Conservation (phyloP, 2,113 vertebrate species). For the Halcyon senegalensis region DNA sequence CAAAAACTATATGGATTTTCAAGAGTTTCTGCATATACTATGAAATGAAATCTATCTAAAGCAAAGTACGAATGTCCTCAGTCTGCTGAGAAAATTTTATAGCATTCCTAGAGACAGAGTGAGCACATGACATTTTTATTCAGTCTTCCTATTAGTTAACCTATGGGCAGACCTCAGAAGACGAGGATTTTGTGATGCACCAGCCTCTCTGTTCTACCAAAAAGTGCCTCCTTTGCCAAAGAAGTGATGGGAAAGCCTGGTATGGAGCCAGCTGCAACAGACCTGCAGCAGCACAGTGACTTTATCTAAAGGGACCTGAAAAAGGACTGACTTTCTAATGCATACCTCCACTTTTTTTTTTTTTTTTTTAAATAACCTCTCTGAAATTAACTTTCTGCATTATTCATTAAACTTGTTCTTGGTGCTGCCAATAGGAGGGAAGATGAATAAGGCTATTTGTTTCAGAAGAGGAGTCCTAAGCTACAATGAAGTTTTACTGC, state of each 20-base stretch:
- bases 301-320: not conserved
- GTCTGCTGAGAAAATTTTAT: not conserved
- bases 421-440: not conserved
- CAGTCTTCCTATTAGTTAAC: not conserved
- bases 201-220: not conserved
- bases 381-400: not conserved
- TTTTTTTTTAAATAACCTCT: not conserved
- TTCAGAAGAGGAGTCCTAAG: constrained; percentile 11
- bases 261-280: not conserved
- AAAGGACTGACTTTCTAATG: not conserved
- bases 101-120: not conserved
- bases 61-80: not conserved
- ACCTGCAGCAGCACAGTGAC: not conserved
- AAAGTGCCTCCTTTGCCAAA: not conserved
- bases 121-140: not conserved
- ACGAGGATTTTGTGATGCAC: not conserved
- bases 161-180: not conserved
- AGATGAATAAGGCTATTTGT: not conserved
- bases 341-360: not conserved
- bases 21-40: not conserved
- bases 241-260: not conserved
- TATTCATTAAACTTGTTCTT: not conserved
- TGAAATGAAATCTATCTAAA: not conserved
- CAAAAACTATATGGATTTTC: not conserved
- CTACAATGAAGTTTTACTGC: constrained; percentile 25